Evolutionary conservation across 35 echinoderm and acorn worm genomes (phyloP), one percentile per base, ranked within the genome.

Genomic region (Stichopus chloronotus): DNA sequence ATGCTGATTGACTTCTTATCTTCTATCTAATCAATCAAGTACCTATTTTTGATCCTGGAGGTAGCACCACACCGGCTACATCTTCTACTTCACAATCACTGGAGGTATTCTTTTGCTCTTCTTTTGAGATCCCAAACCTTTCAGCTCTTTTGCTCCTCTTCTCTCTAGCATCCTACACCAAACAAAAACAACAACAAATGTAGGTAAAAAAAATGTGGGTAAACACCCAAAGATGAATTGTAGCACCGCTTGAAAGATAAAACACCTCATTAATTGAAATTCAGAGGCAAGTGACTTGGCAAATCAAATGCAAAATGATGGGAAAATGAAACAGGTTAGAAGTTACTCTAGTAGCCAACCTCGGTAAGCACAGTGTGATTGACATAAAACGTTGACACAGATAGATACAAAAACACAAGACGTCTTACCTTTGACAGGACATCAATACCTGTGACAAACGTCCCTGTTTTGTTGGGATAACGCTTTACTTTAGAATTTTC

Each of bases 1-100:
- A n/a, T n/a, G n/a, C n/a, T n/a, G n/a, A n/a, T n/a, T n/a, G n/a
- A n/a, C n/a, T n/a, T n/a, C n/a, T n/a, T n/a, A n/a, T n/a, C n/a
- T n/a, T n/a, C n/a, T n/a, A n/a, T n/a, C n/a, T n/a, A n/a, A n/a
- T n/a, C n/a, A n/a, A n/a, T n/a, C n/a, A n/a, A n/a, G 22, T 79
- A 96, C 95, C 95, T 82, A 96, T 96, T 53, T 87, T 96, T 57
- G 95, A 96, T 43, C 92, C 95, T 94, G 92, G 88, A 55, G 87
- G 60, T 21, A 96, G 81, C 19, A 94, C 13, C 21, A 96, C 92
- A 14, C 76, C 63, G 19, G 92, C 82, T 19, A 96, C 90, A 60
- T 96, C 94, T 71, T 91, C 72, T 17, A 79, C 60, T 11, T 58
- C 92, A 78, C 74, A 22, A 80, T 77, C 78, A 58, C 87, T 78